Evolutionary conservation across 2,888 invertebrate genomes (phyloP).

Genomic region (Labia minor): DNA sequence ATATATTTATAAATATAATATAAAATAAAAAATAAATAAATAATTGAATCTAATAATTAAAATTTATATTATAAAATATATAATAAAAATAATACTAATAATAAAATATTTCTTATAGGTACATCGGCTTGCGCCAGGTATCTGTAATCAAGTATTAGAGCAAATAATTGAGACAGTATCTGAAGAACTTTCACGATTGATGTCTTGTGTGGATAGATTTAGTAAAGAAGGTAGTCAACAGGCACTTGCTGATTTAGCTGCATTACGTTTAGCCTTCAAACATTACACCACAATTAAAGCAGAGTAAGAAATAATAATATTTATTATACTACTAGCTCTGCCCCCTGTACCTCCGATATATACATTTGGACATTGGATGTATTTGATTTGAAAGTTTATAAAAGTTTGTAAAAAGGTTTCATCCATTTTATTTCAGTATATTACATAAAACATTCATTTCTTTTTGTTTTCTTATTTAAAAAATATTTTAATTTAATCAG

Average conservation of each 20-base stretch:
- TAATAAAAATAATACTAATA: too few species aligned
- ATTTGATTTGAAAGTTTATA: slow-evolving; percentile 15
- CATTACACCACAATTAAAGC: slow-evolving; percentile 54
- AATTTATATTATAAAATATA: too few species aligned
- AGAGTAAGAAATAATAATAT: too few species aligned
- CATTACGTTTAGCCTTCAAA: slow-evolving; percentile 53
- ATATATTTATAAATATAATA: too few species aligned
- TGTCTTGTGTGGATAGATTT: slow-evolving; percentile 64
- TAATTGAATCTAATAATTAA: too few species aligned
- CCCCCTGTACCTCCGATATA: background rate
- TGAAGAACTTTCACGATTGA: slow-evolving; percentile 80
- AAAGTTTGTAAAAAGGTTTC: too few species aligned
- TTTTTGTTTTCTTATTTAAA: slow-evolving; percentile 18
- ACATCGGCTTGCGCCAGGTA: slow-evolving; percentile 37
- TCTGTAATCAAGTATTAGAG: slow-evolving; percentile 39
- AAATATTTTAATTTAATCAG: too few species aligned
- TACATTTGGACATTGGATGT: background rate
- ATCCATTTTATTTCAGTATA: too few species aligned
- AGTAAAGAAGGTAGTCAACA: slow-evolving; percentile 61
- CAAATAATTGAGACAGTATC: slow-evolving; percentile 84
- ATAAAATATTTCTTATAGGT: slow-evolving; percentile 32
- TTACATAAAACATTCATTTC: too few species aligned
- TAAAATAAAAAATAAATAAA: too few species aligned
- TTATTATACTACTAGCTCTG: background rate
- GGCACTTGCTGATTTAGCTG: slow-evolving; percentile 64